These are phyloP conservation scores for Eleutherodactylus coqui DNA, from an alignment of 2,797 vertebrate genomes.

Conservation along the genomic window DNA sequence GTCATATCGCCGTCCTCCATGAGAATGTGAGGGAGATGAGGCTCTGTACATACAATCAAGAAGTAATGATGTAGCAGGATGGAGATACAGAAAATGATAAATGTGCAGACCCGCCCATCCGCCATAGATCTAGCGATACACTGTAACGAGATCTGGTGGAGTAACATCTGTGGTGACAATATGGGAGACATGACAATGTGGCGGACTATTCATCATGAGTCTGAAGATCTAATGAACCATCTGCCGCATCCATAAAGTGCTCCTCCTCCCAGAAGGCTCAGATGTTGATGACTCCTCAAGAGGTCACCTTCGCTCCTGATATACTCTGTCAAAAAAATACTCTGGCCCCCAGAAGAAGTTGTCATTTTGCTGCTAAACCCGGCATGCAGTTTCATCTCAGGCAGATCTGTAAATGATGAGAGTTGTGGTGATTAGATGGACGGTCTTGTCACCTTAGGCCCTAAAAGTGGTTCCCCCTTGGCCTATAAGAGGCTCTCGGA, in stretches of 20 bases:
- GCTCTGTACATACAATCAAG: slow-evolving; percentile 78
- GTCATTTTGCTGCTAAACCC: too few species aligned
- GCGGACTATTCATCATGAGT: not conserved
- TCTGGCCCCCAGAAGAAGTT: too few species aligned
- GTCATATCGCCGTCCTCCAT: slow-evolving; percentile 93
- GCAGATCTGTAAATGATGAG: too few species aligned
- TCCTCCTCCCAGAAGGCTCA: not conserved
- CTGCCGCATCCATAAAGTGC: not conserved
- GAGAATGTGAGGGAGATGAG: slow-evolving; percentile 88
- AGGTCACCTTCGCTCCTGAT: not conserved
- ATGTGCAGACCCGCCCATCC: not conserved
- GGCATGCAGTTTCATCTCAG: too few species aligned
- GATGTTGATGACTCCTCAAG: not conserved
- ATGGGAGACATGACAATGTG: not conserved
- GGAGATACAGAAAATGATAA: not conserved
- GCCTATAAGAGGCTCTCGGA: too few species aligned
- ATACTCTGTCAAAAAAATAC: too few species aligned
- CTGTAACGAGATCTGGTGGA: not conserved
- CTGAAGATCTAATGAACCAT: slow-evolving; percentile 15
- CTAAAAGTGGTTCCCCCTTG: too few species aligned
- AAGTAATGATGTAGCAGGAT: not conserved
- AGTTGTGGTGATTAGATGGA: too few species aligned
- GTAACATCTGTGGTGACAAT: not conserved
- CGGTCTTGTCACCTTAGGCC: too few species aligned
- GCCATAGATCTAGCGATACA: not conserved